phyloP scores from a whole-genome alignment of 2,113 vertebrate species.

The Kobus ellipsiprymnus region DNA sequence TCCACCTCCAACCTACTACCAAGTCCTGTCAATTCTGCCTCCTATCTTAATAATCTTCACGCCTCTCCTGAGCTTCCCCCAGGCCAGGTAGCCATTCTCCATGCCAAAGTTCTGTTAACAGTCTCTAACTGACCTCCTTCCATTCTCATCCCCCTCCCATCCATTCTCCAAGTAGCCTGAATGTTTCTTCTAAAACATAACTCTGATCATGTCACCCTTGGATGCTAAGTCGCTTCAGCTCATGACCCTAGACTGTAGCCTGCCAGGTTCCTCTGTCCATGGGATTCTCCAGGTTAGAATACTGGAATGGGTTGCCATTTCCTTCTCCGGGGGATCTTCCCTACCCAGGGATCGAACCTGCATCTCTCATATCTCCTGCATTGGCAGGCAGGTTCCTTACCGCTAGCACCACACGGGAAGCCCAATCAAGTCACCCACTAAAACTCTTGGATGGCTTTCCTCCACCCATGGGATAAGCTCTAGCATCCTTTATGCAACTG shows the following conservation, averaged over 20 bases:
- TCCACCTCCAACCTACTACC: background rate
- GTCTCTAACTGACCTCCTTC: background rate
- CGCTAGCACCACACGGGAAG: background rate
- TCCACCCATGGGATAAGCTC: background rate
- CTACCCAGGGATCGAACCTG: background rate
- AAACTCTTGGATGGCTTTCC: background rate
- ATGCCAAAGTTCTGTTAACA: background rate
- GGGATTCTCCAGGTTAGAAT: background rate
- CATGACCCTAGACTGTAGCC: background rate
- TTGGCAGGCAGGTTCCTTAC: background rate
- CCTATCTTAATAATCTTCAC: background rate
- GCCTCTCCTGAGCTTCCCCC: background rate
- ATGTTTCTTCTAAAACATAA: background rate
- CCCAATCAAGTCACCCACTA: background rate
- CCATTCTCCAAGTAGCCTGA: background rate
- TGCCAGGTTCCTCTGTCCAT: background rate
- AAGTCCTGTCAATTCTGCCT: background rate
- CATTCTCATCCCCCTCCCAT: background rate
- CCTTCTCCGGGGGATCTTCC: background rate
- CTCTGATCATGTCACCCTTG: background rate
- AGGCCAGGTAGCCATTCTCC: background rate
- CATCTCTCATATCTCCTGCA: background rate
- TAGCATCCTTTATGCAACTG: background rate
- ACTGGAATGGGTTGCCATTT: background rate
- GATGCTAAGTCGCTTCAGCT: background rate